Evolutionary conservation across 2,797 vertebrate genomes (phyloP).

Genomic region (Tolypeutes matacus): DNA sequence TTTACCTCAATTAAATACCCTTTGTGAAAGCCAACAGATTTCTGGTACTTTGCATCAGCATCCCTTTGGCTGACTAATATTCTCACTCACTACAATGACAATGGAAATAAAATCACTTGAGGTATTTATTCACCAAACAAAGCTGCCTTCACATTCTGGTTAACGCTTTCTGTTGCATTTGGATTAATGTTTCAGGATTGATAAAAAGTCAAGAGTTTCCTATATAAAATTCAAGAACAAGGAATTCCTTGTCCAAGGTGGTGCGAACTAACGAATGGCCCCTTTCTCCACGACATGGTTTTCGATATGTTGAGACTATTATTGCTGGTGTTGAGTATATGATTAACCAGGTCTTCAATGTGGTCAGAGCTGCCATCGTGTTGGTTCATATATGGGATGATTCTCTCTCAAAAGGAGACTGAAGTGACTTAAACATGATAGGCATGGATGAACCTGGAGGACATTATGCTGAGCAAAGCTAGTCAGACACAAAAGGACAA

Average conservation of each 20-base stretch:
- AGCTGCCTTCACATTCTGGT: neutral
- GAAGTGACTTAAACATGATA: too few species aligned
- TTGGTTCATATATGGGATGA: neutral
- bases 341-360: neutral
- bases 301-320: neutral
- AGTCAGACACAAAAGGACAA: too few species aligned
- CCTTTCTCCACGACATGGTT: neutral
- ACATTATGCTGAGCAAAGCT: too few species aligned
- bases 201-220: neutral
- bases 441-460: too few species aligned
- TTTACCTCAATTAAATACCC: too few species aligned
- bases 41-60: too few species aligned
- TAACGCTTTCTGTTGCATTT: neutral
- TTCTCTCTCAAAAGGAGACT: neutral
- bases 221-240: neutral
- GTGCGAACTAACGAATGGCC: neutral
- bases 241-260: neutral
- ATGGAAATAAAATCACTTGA: neutral
- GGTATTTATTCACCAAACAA: neutral
- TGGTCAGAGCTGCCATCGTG: neutral
- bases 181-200: neutral
- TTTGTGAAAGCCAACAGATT: too few species aligned
- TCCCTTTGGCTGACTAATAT: too few species aligned
- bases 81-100: neutral
- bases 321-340: neutral